Evolutionary conservation across 2,888 invertebrate genomes (phyloP).

Genomic region (Phalera bucephala): DNA sequence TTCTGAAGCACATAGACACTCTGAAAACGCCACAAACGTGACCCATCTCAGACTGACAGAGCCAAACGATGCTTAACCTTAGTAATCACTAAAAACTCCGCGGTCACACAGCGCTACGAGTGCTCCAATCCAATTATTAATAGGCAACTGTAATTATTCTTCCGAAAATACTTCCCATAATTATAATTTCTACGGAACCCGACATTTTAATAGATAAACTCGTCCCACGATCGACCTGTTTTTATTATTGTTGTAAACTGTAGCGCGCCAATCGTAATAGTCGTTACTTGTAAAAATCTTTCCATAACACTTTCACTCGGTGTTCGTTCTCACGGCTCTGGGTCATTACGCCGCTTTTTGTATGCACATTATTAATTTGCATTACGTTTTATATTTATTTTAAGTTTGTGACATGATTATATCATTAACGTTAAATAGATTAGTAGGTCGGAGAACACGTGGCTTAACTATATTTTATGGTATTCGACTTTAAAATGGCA

Average conservation of each 20-base stretch:
- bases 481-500: too few relatives aligned
- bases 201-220: not conserved
- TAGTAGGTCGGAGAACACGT: not conserved
- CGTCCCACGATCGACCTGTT: constrained; percentile 13
- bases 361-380: constrained; percentile 36
- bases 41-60: too few relatives aligned
- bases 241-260: constrained; percentile 23
- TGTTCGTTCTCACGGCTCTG: constrained; percentile 34
- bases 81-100: too few relatives aligned
- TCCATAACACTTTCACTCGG: constrained; percentile 37
- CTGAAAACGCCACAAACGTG: too few relatives aligned
- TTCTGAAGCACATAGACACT: too few relatives aligned
- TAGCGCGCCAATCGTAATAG: constrained; percentile 17
- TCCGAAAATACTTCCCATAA: too few relatives aligned
- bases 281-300: constrained; percentile 15
- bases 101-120: too few relatives aligned
- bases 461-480: too few relatives aligned
- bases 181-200: constrained; percentile 15
- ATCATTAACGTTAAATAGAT: not conserved
- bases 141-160: too few relatives aligned
- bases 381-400: constrained; percentile 30
- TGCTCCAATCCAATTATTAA: too few relatives aligned
- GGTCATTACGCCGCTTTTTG: constrained; percentile 35
- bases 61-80: too few relatives aligned
- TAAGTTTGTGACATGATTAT: not conserved